These are phyloP conservation scores for Aptenodytes patagonicus DNA, from an alignment of 2,113 vertebrate species.

Conservation along the genomic window DNA sequence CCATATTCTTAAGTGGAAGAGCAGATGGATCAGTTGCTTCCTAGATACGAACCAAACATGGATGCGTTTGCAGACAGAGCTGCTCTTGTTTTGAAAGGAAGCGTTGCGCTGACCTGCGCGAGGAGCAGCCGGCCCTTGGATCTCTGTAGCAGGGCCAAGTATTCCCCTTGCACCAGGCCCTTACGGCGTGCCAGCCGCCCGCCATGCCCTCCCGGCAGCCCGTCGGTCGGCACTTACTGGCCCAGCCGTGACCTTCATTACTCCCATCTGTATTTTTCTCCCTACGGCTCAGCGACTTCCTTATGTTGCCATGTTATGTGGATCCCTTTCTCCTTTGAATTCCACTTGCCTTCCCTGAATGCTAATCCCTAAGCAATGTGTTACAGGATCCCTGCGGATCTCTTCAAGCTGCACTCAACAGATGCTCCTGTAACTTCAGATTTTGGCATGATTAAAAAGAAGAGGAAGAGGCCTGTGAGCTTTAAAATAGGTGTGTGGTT, in stretches of 20 bases:
- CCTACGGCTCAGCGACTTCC: not conserved
- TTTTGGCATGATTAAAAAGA: not conserved
- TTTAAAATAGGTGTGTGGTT: not conserved
- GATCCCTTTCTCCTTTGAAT: not conserved
- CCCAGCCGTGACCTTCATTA: accelerated
- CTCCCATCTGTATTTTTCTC: not conserved
- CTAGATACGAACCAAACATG: constrained; percentile 42
- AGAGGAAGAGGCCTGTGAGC: constrained; percentile 5
- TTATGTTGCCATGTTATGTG: accelerated
- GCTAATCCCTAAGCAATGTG: not conserved
- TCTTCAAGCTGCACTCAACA: not conserved
- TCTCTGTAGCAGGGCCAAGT: not conserved
- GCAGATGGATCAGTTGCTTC: constrained; percentile 60
- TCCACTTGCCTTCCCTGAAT: not conserved
- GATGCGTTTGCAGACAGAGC: not conserved
- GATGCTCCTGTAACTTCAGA: not conserved
- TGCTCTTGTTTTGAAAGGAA: constrained; percentile 42
- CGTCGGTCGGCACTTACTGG: accelerated
- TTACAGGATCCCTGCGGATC: not conserved
- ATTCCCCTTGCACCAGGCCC: not conserved
- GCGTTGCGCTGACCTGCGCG: not conserved
- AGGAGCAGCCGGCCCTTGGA: not conserved
- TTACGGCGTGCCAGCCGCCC: accelerated
- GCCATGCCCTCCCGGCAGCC: accelerated
- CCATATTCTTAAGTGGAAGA: constrained; percentile 49